Base-by-base conservation (phyloP, 64 coral and sea anemone genomes). In the Montipora sp. region DNA sequence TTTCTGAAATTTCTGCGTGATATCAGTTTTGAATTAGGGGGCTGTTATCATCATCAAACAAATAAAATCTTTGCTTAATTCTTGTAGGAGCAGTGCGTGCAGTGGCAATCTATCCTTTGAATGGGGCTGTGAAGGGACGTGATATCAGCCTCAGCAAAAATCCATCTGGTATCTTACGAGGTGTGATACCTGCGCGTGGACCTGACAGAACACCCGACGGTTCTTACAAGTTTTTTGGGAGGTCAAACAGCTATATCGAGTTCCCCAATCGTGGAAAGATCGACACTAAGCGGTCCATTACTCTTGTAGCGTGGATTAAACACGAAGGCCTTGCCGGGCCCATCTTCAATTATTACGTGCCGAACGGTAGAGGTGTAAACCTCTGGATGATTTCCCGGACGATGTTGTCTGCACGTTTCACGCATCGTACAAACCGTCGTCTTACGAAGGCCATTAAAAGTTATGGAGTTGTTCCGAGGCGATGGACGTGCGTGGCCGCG, bases 201-300 rank as follows among this genome's bases (percentile, higher is more conserved):
- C 95, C 95, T 63, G 91, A 96, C 18, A 70, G 95, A 16, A 93
- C 91, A 5, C 87, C 46, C 2, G 91, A 90, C 22, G 95, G 95
- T 10, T 92, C 95, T 10, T 89, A 87, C 19, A 70, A 48, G 53
- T 90, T 96, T 22, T 21, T 77, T 2, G 95, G 95, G 45, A n/a
- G 68, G 66, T 24, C 59, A 13, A 86, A 51, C 68, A 96, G 95
- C 75, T 93, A 44, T 47, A 68, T 93, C 6, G n/a, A 93, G 7
- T 93, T 96, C 55, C 91, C 95, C 46, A 96, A 96, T 22, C 72
- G 61, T 72, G 95, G 95, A 8, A 90, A 80, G 75, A 65, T 96
- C 14, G 88, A 90, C 48, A 77, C 95, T 0, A 55, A 13, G 43
- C 84, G 85, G 3, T 96, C 95, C 50, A 93, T 93, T 13, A 96